Evolutionary conservation across 2,888 invertebrate species (phyloP), one percentile per base, ranked within the genome.

Genomic region (Parnassius glacialis): DNA sequence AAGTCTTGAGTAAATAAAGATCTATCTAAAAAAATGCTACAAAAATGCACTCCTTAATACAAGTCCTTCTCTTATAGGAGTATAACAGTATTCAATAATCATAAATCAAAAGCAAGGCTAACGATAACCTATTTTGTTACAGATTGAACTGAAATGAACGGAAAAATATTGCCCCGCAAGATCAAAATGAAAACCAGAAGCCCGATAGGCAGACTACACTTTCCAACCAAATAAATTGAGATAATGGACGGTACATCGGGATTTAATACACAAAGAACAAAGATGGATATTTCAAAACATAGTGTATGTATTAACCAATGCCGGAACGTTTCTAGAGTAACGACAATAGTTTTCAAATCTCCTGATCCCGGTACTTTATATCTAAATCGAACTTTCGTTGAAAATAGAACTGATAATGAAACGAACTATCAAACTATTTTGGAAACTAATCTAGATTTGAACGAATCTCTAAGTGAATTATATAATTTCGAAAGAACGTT

Each of bases 311-410:
- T 70, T 20, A 70, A 76, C 61, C 75, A 80, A 56, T 87, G 86
- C 68, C 78, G 77, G 34, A 85, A 86, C 67, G 73, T 76, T 55
- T 77, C 79, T 43, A 78, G 78, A 75, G 75, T 81, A 67, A 71
- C 71, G 9, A 70, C 69, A 3, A 76, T 81, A 62, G 76, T 78
- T 9, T 67, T 84, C 2, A 75, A 79, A 59, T 75, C 79, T 3
- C 75, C 75, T 3, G 75, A 76, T 48, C 66, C 73, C 1, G 73
- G 74, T 61, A 47, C 45, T 2, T 50, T 52, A 9, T 61, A 54
- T 47, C 45, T 57, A 11, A 57, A 64, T 43, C 20, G 52, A 12
- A 52, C 56, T 9, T 64, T 64, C 12, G 57, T 64, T 9, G 64
- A 53, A 20, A 59, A 62, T 11, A 11, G 44, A 11, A 57, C 25